phyloP scores from a whole-genome alignment of 2,888 invertebrate genomes.

The Ophion obscuratus region DNA sequence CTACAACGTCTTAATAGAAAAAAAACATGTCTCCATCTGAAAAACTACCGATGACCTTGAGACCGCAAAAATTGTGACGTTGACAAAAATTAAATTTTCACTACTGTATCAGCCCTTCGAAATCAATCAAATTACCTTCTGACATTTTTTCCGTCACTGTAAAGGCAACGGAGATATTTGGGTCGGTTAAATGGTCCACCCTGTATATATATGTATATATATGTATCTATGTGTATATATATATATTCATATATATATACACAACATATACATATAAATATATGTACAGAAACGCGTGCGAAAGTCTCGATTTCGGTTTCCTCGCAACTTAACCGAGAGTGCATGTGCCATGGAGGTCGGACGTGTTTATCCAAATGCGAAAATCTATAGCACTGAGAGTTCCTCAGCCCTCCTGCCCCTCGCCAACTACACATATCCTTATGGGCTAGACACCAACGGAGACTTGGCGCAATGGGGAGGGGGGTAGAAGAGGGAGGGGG shows the following conservation, averaged over 20 bases:
- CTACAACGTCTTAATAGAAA: too few relatives aligned
- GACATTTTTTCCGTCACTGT: too few relatives aligned
- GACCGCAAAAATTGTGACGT: too few relatives aligned
- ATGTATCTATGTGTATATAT: too few relatives aligned
- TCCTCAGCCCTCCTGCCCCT: conserved; percentile 4
- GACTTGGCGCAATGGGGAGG: not conserved
- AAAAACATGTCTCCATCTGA: too few relatives aligned
- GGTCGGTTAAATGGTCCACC: too few relatives aligned
- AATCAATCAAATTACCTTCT: too few relatives aligned
- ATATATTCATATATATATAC: not conserved
- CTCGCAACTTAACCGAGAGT: conserved; percentile 25
- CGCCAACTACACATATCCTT: not conserved
- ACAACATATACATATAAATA: not conserved
- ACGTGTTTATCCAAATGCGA: conserved; percentile 68
- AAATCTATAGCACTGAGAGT: conserved; percentile 56
- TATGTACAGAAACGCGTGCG: conserved; percentile 48
- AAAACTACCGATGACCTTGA: too few relatives aligned
- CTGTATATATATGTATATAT: not conserved
- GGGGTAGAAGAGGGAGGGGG: not conserved
- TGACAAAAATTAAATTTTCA: too few relatives aligned
- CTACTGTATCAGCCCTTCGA: too few relatives aligned
- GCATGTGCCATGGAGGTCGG: conserved; percentile 59
- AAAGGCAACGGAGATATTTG: too few relatives aligned
- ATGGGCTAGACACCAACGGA: not conserved
- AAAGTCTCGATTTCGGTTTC: conserved; percentile 56